These are phyloP conservation scores for Drosophila infuscata DNA, from an alignment of 2,888 invertebrate genomes.

Conservation along the genomic window DNA sequence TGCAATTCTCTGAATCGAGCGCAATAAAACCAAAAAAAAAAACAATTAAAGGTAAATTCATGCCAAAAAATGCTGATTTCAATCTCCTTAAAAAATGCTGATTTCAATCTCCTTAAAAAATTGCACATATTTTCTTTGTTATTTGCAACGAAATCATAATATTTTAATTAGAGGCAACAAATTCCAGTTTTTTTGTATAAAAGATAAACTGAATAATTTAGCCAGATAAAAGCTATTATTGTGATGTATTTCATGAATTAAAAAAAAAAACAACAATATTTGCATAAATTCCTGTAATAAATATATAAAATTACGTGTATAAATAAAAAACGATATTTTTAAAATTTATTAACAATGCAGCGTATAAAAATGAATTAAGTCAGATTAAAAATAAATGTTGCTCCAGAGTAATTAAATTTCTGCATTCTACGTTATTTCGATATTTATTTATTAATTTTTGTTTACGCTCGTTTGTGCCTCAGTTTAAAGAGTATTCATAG, in stretches of 20 bases:
- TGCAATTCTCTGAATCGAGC: slow-evolving; percentile 16
- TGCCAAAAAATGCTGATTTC: too few species aligned
- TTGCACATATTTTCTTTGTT: background rate
- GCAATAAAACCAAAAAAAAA: slow-evolving; percentile 1
- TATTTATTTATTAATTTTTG: slow-evolving; percentile 29
- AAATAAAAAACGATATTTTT: background rate
- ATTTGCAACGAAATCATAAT: background rate
- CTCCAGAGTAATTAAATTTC: slow-evolving; percentile 9
- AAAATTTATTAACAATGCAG: background rate
- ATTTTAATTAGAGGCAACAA: background rate
- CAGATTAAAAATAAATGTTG: background rate
- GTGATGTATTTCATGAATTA: background rate
- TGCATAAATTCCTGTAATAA: background rate
- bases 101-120: background rate
- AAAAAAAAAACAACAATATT: slow-evolving; percentile 1
- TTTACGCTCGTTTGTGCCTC: slow-evolving; percentile 24
- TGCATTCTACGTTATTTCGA: slow-evolving; percentile 16
- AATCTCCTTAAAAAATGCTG: background rate
- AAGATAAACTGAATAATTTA: background rate
- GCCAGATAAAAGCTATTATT: background rate
- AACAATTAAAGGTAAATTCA: slow-evolving; percentile 35
- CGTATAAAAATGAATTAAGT: slow-evolving; percentile 7
- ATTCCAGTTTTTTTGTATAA: background rate
- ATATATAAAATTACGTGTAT: background rate
- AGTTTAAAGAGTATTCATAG: slow-evolving; percentile 51